Conservation (phyloP, 2,797 vertebrate genomes). For the Valencia hispanica region DNA sequence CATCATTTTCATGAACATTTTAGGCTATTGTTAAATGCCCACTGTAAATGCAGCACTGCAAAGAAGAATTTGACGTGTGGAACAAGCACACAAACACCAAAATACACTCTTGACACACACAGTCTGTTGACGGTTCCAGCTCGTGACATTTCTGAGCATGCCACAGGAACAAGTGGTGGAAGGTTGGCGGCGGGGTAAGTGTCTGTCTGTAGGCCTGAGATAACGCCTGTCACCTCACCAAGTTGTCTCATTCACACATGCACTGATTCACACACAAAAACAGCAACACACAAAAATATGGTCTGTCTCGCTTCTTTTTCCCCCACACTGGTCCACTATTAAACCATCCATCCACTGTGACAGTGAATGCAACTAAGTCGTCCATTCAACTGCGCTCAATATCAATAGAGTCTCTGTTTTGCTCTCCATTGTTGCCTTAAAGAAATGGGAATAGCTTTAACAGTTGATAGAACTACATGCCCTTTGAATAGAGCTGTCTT, state of each 20-base stretch:
- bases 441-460: slow-evolving; percentile 63
- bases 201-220: slow-evolving; percentile 79
- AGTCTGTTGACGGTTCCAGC: slow-evolving; percentile 51
- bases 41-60: slow-evolving; percentile 10
- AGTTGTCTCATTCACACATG: slow-evolving; percentile 50
- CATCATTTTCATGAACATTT: slow-evolving; percentile 29
- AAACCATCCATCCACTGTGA: slow-evolving; percentile 70
- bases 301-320: slow-evolving; percentile 18
- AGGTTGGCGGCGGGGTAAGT: slow-evolving; percentile 73
- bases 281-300: slow-evolving; percentile 24
- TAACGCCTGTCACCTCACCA: slow-evolving; percentile 75
- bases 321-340: slow-evolving; percentile 64
- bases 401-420: slow-evolving; percentile 67
- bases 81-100: slow-evolving; percentile 36
- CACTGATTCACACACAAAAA: slow-evolving; percentile 31
- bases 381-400: slow-evolving; percentile 66
- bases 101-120: slow-evolving; percentile 21
- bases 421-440: slow-evolving; percentile 58
- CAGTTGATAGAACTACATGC: slow-evolving; percentile 54
- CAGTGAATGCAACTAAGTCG: slow-evolving; percentile 59
- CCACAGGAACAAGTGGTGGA: slow-evolving; percentile 73
- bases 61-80: slow-evolving; percentile 31
- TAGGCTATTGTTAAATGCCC: background rate
- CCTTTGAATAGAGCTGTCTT: slow-evolving; percentile 57
- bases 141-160: slow-evolving; percentile 77